These are phyloP conservation scores for Grapholita molesta DNA, from an alignment of 1,140 invertebrate species.

Conservation along the genomic window DNA sequence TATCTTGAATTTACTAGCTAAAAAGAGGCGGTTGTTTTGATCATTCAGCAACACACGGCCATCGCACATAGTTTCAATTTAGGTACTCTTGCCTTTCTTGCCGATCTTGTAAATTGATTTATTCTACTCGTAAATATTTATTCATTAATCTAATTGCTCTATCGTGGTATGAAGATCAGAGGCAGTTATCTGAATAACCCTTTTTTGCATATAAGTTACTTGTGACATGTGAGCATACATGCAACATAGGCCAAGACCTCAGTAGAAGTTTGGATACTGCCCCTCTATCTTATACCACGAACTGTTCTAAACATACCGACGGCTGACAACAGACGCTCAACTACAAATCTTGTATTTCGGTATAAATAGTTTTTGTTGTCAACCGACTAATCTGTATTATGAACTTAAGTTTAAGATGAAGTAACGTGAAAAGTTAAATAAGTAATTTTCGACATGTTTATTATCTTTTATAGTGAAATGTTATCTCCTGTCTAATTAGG, in stretches of 20 bases:
- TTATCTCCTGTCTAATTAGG: conserved; percentile 13
- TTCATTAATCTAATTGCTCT: not conserved
- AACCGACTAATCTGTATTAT: not conserved
- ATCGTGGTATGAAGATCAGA: not conserved
- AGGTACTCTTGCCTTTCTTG: not conserved
- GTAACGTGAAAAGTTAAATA: not conserved
- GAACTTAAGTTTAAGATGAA: not conserved
- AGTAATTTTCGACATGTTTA: conserved; percentile 11
- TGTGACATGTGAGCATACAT: too few relatives aligned
- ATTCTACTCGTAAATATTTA: not conserved
- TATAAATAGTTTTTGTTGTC: not conserved
- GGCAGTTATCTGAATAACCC: not conserved
- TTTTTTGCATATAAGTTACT: not conserved
- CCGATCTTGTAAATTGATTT: not conserved
- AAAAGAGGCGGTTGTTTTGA: not conserved
- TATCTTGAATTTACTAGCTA: not conserved
- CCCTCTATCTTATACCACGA: too few relatives aligned
- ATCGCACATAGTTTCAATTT: not conserved
- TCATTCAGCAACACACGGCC: not conserved
- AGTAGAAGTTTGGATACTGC: too few relatives aligned
- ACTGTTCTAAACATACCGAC: not conserved
- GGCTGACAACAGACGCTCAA: not conserved
- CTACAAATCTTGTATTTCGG: too few relatives aligned
- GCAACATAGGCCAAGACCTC: too few relatives aligned
- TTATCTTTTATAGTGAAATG: conserved; percentile 7